Evolutionary conservation across 2,888 invertebrate genomes (phyloP).

Genomic region (Carcina quercana): DNA sequence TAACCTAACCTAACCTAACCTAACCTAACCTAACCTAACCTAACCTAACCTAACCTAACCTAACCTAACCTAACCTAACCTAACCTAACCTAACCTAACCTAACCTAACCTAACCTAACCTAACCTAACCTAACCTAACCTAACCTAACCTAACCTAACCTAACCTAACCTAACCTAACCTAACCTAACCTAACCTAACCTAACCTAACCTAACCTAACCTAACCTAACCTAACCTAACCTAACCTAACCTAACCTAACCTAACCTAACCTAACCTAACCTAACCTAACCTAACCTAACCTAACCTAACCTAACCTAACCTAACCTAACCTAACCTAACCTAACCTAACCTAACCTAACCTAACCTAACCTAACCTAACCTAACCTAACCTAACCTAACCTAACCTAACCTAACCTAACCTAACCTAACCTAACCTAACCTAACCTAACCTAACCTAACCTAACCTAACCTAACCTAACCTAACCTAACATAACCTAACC

Average conservation of each 20-base stretch:
- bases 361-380: constrained; percentile 19
- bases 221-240: constrained; percentile 15
- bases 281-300: constrained; percentile 14
- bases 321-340: constrained; percentile 16
- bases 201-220: constrained; percentile 13
- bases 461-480: constrained; percentile 14
- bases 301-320: constrained; percentile 10
- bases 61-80: constrained; percentile 17
- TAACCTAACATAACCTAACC: constrained; percentile 17
- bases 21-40: constrained; percentile 16
- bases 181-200: constrained; percentile 17
- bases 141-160: constrained; percentile 16
- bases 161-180: constrained; percentile 16
- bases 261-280: constrained; percentile 12
- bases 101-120: constrained; percentile 16
- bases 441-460: constrained; percentile 18
- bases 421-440: constrained; percentile 15
- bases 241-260: constrained; percentile 13
- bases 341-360: constrained; percentile 20
- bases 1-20: constrained; percentile 15
- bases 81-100: constrained; percentile 18
- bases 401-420: constrained; percentile 19
- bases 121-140: constrained; percentile 16
- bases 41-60: constrained; percentile 15
- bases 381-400: constrained; percentile 21